phyloP scores from a whole-genome alignment of 2,797 vertebrate genomes.

The Coendou prehensilis region DNA sequence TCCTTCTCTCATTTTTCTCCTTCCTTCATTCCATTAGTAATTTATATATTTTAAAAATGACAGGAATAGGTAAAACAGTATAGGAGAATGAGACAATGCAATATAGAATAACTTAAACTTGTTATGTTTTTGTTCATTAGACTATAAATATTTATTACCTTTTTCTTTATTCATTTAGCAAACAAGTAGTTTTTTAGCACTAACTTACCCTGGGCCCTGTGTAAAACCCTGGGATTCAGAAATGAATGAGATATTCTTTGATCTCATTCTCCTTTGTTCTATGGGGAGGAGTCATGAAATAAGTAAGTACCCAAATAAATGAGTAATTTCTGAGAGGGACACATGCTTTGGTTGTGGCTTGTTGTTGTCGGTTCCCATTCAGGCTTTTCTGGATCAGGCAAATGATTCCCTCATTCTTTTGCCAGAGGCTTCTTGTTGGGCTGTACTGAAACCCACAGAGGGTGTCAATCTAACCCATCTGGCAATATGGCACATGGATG shows the following conservation, averaged over 20 bases:
- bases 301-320: background rate
- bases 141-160: background rate
- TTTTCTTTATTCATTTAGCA: background rate
- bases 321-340: background rate
- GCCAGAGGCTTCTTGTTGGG: background rate
- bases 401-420: background rate
- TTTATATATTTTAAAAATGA: background rate
- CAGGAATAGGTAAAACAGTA: slow-evolving; percentile 19
- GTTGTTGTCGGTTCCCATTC: background rate
- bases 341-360: background rate
- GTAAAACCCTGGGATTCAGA: background rate
- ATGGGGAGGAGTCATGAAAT: background rate
- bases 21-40: background rate
- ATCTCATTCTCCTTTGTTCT: background rate
- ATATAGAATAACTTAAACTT: background rate
- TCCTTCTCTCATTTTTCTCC: too few species aligned
- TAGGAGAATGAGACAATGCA: background rate
- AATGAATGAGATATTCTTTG: background rate
- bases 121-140: background rate
- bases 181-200: background rate
- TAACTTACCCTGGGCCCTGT: accelerated
- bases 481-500: background rate
- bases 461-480: background rate
- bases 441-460: background rate
- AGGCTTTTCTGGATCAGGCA: background rate